Conservation (phyloP, 2,888 invertebrate species). For the Dorcus hopei region DNA sequence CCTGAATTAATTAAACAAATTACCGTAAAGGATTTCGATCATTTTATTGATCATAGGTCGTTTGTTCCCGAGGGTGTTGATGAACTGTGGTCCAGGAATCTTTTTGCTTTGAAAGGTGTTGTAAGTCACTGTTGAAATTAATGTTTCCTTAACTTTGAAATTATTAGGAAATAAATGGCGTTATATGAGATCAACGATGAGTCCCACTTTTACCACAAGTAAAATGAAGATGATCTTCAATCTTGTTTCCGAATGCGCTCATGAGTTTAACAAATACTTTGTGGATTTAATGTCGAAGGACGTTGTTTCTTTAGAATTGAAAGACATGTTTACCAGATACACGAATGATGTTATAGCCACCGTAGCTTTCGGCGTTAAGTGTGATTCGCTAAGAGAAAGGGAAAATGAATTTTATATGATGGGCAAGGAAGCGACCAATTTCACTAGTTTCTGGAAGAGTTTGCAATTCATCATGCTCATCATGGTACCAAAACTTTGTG, state of each 20-base stretch:
- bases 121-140: too few relatives aligned
- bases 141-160: too few relatives aligned
- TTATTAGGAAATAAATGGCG: conserved; percentile 30
- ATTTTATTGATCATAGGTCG: conserved; percentile 40
- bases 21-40: conserved; percentile 44
- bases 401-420: conserved; percentile 53
- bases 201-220: conserved; percentile 50
- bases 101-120: conserved; percentile 16
- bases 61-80: conserved; percentile 30
- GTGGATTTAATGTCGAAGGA: conserved; percentile 23
- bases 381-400: conserved; percentile 51
- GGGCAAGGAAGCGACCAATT: conserved; percentile 48
- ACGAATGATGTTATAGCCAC: conserved; percentile 53
- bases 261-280: conserved; percentile 22
- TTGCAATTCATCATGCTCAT: too few relatives aligned
- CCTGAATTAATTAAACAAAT: conserved; percentile 42
- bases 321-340: conserved; percentile 50
- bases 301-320: conserved; percentile 45
- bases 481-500: too few relatives aligned
- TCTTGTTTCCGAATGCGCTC: conserved; percentile 45
- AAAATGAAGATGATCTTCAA: conserved; percentile 34
- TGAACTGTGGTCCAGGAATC: conserved; percentile 25
- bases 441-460: neutral
- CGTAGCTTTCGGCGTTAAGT: conserved; percentile 51
- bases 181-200: conserved; percentile 49